phyloP scores from a whole-genome alignment of 2,797 vertebrate species.

The Bothrops alternatus region DNA sequence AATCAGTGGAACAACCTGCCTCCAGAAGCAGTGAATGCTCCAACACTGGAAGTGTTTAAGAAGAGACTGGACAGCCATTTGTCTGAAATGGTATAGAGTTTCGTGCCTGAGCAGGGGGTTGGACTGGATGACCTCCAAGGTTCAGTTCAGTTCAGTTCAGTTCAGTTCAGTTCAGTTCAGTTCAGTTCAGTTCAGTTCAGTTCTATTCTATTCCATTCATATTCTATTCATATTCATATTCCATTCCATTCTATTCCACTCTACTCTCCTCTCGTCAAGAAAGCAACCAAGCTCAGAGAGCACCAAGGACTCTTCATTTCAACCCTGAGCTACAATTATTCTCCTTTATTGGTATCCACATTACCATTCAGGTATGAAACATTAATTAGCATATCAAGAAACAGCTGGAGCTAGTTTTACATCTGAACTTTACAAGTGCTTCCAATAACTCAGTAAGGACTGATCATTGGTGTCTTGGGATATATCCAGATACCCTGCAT shows the following conservation, averaged over 20 bases:
- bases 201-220: too few species aligned
- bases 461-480: not conserved
- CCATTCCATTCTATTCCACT: fast-evolving
- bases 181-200: fast-evolving
- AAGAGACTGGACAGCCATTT: too few species aligned
- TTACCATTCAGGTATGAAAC: not conserved
- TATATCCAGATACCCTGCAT: not conserved
- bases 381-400: not conserved
- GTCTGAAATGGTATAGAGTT: too few species aligned
- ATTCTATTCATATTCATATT: too few species aligned
- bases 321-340: not conserved
- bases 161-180: too few species aligned
- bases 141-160: fast-evolving
- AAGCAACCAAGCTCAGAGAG: not conserved
- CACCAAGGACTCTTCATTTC: not conserved
- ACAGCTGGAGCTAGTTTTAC: not conserved
- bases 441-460: not conserved
- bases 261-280: not conserved
- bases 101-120: too few species aligned
- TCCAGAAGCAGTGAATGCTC: too few species aligned
- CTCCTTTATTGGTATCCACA: not conserved
- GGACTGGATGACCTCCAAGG: too few species aligned
- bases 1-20: too few species aligned
- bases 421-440: not conserved
- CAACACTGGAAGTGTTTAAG: too few species aligned